These are phyloP conservation scores for Tetramorium alpestre DNA, from an alignment of 1,140 invertebrate species.

Conservation along the genomic window DNA sequence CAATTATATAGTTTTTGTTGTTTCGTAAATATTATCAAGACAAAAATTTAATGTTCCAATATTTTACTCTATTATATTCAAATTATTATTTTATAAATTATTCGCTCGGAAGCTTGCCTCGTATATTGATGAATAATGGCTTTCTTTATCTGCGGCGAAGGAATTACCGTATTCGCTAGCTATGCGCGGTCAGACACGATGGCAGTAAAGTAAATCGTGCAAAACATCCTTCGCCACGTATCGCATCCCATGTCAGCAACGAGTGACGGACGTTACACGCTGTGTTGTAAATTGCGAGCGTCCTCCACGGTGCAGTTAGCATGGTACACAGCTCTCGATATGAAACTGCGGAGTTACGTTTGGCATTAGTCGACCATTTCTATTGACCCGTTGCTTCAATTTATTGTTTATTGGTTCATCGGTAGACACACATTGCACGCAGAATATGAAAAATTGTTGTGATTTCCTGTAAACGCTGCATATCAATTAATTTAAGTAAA, in stretches of 20 bases:
- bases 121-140: not conserved
- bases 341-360: conserved; percentile 59
- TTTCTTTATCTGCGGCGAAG: conserved; percentile 7
- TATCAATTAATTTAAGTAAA: conserved; percentile 5
- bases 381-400: conserved; percentile 41
- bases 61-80: not conserved
- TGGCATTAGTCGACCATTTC: conserved; percentile 50
- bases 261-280: conserved; percentile 58
- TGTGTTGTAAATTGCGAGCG: conserved; percentile 59
- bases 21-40: not conserved
- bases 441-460: conserved; percentile 33
- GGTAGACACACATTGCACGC: not conserved
- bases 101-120: not conserved
- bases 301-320: conserved; percentile 58
- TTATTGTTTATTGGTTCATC: conserved; percentile 43
- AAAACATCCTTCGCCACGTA: conserved; percentile 59
- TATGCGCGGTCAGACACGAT: conserved; percentile 39
- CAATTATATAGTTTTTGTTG: not conserved
- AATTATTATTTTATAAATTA: not conserved
- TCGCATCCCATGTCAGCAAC: conserved; percentile 53
- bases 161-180: conserved; percentile 3
- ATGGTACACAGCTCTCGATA: conserved; percentile 51
- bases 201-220: conserved; percentile 59
- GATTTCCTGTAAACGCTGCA: not conserved
- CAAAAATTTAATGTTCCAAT: not conserved